Evolutionary conservation across 2,888 invertebrate species (phyloP).

Genomic region (Zhengitettix transpicula): DNA sequence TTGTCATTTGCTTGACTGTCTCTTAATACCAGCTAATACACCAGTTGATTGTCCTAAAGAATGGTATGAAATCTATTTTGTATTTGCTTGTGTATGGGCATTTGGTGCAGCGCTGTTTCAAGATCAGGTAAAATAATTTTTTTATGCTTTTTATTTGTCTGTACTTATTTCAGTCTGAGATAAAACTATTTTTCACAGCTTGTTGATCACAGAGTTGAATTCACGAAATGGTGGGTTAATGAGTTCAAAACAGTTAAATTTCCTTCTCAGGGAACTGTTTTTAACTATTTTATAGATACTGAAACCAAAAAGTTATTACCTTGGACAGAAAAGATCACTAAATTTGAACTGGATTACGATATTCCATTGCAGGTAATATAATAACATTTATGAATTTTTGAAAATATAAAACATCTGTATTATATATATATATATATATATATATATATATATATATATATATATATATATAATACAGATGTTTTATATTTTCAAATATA

Average conservation of each 20-base stretch:
- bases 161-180: no score
- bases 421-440: neutral
- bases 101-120: constrained; percentile 85
- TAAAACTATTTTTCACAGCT: constrained; percentile 33
- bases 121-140: constrained; percentile 35
- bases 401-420: neutral
- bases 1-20: constrained; percentile 70
- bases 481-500: no score
- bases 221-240: constrained; percentile 85
- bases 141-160: neutral
- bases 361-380: neutral
- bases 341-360: neutral
- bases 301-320: neutral
- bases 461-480: neutral
- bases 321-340: neutral
- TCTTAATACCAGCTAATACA: constrained; percentile 61
- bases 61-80: constrained; percentile 88
- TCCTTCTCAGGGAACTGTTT: neutral
- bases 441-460: neutral
- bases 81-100: constrained; percentile 79
- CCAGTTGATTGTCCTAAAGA: constrained; percentile 85
- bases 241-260: neutral
- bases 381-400: neutral
- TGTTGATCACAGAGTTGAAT: constrained; percentile 82
- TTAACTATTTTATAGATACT: neutral